A percentile compares a stretch with the other conserved stretches of the same genome.
Evolutionary conservation across 2,113 vertebrate species (phyloP).

Genomic region (Bufo gargarizans): DNA sequence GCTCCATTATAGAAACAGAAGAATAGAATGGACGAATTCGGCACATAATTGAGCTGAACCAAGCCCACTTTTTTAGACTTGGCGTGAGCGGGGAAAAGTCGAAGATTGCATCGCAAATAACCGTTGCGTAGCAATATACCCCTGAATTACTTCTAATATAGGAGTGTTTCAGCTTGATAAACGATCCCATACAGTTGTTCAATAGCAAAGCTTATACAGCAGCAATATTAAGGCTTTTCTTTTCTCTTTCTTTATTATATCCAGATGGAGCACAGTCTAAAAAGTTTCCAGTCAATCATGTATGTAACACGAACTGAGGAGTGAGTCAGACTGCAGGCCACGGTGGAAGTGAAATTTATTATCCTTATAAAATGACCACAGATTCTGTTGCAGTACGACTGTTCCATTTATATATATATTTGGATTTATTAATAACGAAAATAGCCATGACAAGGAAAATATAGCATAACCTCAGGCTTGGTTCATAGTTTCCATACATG

Average conservation of each 20-base stretch:
- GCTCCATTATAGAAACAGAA: too few species aligned
- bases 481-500: constrained; percentile 6
- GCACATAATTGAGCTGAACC: too few species aligned
- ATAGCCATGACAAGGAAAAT: constrained; percentile 29
- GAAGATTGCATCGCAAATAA: too few species aligned
- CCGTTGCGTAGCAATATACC: too few species aligned
- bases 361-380: constrained; percentile 25
- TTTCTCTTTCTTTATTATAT: constrained; percentile 15
- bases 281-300: constrained; percentile 25
- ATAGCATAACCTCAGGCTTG: constrained; percentile 15
- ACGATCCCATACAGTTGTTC: not conserved
- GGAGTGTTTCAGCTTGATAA: not conserved
- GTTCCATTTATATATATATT: constrained; percentile 5
- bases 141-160: too few species aligned
- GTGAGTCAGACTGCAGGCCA: not conserved
- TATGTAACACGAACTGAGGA: not conserved
- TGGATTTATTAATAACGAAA: constrained; percentile 17
- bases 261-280: not conserved
- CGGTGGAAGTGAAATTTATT: constrained; percentile 10
- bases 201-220: not conserved
- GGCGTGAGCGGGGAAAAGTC: too few species aligned
- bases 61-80: too few species aligned
- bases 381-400: not conserved
- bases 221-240: not conserved
- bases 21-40: too few species aligned